A percentile compares a stretch with the other conserved stretches of the same genome.
These are phyloP conservation scores for Acheta domesticus DNA, from an alignment of 2,888 invertebrate species.

Conservation along the genomic window DNA sequence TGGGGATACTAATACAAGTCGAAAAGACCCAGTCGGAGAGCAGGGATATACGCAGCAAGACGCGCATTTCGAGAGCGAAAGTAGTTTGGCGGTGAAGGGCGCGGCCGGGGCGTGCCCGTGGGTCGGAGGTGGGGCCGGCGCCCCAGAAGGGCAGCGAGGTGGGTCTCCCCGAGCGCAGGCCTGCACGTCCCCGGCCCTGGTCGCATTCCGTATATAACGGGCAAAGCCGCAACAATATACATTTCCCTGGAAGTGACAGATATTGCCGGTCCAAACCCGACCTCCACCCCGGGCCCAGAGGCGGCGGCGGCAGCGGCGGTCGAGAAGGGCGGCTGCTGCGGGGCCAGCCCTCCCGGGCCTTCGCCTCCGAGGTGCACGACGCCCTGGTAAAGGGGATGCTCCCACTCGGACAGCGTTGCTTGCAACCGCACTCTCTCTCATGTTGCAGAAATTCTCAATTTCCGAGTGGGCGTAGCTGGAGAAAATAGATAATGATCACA, in stretches of 20 bases:
- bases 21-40: no score
- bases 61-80: no score
- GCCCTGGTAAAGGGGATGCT: not conserved
- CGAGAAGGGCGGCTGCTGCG: not conserved
- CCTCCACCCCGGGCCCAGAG: not conserved
- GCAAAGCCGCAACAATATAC: constrained; percentile 23
- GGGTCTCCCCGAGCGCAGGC: not conserved
- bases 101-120: not conserved
- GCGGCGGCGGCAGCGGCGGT: constrained; percentile 12
- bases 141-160: no score
- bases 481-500: no score
- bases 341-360: not conserved
- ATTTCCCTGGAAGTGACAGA: constrained; percentile 37
- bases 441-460: no score
- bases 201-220: constrained; percentile 19
- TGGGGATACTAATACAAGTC: no score
- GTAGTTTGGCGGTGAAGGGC: not conserved
- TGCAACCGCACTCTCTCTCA: no score
- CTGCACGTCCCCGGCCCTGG: not conserved
- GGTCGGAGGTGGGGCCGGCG: no score
- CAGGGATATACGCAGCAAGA: no score
- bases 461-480: no score
- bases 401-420: not conserved
- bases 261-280: constrained; percentile 33
- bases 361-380: not conserved